Evolutionary conservation across 2,113 vertebrate species (phyloP), one percentile per base, ranked within the genome.

Genomic region (Montifringilla adamsi): DNA sequence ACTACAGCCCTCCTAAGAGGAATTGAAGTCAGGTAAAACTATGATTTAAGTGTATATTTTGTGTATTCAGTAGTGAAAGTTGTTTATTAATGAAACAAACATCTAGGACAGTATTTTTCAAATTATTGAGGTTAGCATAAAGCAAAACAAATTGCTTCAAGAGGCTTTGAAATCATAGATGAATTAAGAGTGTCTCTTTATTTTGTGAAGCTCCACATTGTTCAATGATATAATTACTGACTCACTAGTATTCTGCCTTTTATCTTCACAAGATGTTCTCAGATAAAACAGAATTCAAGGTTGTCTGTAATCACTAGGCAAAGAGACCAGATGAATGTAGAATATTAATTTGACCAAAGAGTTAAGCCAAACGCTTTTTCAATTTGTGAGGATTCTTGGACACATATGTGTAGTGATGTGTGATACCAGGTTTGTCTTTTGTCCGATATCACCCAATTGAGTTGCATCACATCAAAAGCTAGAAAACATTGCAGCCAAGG

Each of bases 401-500:
- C 44, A 39, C 1, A 2, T 59, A 35, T 80, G 53, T 59, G 5
- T 14, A 41, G 22, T 15, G 31, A 44, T 53, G 20, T 39, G 13
- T 26, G 10, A 67, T 27, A n/a, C 8, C 21, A 75, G 37, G 17
- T 15, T 70, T 75, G 10, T 62, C 5, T 53, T 77, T 47, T 9
- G 7, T 82, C 37, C 17, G 5, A 2, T 31, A 58, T 12, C 7
- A 27, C 15, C 58, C 2, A 2, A 11, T 0, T 47, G 17, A 79
- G 17, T 33, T 4, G 2, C 11, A 53, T 41, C 28, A 44, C 22
- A 79, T 35, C 24, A 75, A 35, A 79, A 72, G 15, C 15, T 49
- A 59, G 4, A 58, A 87, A 89, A 33, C 13, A 19, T 4, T 33
- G 35, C 9, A 4, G 4, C 24, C 52, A 92, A 88, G 5, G 10